Evolutionary conservation across 2,113 vertebrate genomes (phyloP).

Genomic region (Holacanthus passer): DNA sequence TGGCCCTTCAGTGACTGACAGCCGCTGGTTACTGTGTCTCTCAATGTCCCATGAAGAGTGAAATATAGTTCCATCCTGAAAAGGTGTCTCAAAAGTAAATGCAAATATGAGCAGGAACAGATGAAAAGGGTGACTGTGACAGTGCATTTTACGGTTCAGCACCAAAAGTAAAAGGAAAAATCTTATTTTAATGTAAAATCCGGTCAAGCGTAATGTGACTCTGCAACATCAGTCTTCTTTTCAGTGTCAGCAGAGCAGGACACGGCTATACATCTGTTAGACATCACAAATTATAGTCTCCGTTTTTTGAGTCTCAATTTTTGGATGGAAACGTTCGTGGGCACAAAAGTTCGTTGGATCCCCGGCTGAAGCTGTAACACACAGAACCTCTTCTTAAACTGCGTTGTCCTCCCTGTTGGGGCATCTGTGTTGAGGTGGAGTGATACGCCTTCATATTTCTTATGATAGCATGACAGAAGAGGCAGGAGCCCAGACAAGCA

Average conservation of each 20-base stretch:
- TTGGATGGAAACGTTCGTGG: neutral
- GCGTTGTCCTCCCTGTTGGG: neutral
- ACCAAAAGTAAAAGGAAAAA: slow-evolving; percentile 11
- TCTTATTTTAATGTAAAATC: slow-evolving; percentile 42
- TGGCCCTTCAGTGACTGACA: neutral
- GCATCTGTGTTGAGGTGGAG: neutral
- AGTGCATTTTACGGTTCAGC: slow-evolving; percentile 49
- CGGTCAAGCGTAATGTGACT: slow-evolving; percentile 22
- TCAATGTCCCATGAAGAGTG: neutral
- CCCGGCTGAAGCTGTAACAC: neutral
- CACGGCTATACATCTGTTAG: neutral
- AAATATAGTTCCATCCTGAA: neutral
- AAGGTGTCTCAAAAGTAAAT: slow-evolving; percentile 14
- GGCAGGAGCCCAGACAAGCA: neutral
- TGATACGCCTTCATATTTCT: neutral
- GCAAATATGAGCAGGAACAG: slow-evolving; percentile 22
- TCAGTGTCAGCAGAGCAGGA: slow-evolving; percentile 25
- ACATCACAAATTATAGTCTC: slow-evolving; percentile 16
- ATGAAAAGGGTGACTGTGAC: slow-evolving; percentile 35
- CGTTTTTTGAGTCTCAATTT: neutral
- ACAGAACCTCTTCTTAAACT: neutral
- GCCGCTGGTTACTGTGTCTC: neutral
- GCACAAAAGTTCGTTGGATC: neutral
- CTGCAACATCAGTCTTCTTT: neutral
- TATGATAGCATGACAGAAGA: neutral